Evolutionary conservation across 2,113 vertebrate genomes (phyloP).

Genomic region (Otus sunia): DNA sequence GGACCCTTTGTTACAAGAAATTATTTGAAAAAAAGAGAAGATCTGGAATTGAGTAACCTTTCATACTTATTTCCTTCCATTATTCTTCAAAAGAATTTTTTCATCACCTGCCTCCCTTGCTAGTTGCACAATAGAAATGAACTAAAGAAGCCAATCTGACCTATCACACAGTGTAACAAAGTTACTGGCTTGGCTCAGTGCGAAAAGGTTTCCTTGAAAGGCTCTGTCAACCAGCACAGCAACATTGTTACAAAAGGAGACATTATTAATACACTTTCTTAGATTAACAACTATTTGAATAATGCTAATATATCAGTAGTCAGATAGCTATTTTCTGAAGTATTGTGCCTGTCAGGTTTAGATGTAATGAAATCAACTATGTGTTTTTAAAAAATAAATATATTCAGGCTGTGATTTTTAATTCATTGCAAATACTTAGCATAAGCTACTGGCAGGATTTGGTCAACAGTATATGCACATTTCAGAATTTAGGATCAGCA

Average conservation of each 20-base stretch:
- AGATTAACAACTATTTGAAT: neutral
- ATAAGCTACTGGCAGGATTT: neutral
- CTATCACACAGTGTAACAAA: neutral
- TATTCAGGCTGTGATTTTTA: neutral
- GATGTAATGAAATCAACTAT: neutral
- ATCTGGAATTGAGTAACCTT: neutral
- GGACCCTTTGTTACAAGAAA: neutral
- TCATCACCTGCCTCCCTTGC: neutral
- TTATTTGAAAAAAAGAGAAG: neutral
- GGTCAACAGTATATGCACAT: neutral
- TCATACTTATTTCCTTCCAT: neutral
- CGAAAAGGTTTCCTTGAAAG: neutral
- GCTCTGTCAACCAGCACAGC: neutral
- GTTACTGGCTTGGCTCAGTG: neutral
- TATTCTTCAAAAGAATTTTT: neutral
- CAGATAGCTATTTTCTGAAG: neutral
- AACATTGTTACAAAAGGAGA: neutral
- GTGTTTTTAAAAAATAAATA: neutral
- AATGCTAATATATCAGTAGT: neutral
- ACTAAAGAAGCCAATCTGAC: neutral
- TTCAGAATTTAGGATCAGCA: neutral
- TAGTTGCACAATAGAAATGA: neutral
- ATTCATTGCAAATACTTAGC: neutral
- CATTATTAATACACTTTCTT: neutral
- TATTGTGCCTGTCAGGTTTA: neutral